Base-by-base conservation (phyloP, 92 coral and sea anemone species). In the Plumapathes pennacea region DNA sequence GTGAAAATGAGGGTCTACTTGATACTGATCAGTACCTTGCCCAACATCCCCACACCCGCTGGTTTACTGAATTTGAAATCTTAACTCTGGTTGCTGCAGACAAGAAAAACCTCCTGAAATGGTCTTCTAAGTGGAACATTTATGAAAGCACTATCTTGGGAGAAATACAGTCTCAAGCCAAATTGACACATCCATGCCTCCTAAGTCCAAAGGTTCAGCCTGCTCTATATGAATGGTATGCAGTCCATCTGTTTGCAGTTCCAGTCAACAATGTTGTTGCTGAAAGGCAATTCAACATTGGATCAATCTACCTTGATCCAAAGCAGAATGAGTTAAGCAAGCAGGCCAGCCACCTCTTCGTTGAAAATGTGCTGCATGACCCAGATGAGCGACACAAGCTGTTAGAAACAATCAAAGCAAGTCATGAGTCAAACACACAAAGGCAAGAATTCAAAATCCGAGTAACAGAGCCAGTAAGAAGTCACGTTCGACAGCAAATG, bases 211-310 rank as follows among this genome's bases (percentile, higher is more conserved):
- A 42, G 26, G 31, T 38, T 24, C 34, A 24, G 22, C 66, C 53
- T 17, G 15, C 8, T 24, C 52, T 42, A 4, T 41, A 22, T 25
- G 31, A 3, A 2, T 59, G 46, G 49, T 59, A 32, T 59, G 53
- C 66, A 32, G 33, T 7, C 21, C 38, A 63, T 50, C 17, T 63
- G 22, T 63, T 63, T 50, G 54, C 56, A 46, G 3, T 59, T 32
- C 66, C 66, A 31, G 54, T 41, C 12, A 59, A 42, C 44, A 59
- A 59, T 59, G 66, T 59, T 10, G 27, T 39, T 59, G 66, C 52
- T 39, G 66, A 59, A 46, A 28, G 67, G 29, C 67, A 60, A 40
- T 60, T 60, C 45, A 60, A 43, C 29, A 42, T 60, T 42, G 32
- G 51, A 25, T 45, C 46, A 33, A 50, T 60, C 28, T 38, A 38